Base-by-base conservation (phyloP, 2,797 vertebrate genomes). In the Chaetodon trifasciatus region DNA sequence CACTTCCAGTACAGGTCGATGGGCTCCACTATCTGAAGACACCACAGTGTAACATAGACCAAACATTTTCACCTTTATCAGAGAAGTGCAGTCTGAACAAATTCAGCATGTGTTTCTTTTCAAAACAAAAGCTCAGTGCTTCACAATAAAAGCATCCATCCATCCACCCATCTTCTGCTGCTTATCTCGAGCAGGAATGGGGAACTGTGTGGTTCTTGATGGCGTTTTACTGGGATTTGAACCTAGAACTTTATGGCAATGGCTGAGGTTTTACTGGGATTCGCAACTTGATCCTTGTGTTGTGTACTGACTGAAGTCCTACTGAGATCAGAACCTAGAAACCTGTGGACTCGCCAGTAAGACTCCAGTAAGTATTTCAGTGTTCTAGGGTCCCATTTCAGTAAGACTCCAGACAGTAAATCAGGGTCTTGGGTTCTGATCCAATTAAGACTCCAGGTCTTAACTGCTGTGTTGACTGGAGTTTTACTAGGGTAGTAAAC, bases 1-100 rank as follows among this genome's bases (percentile, higher is more conserved):
- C 96, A 97, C 85, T 97, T 97, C 94, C 94, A 93, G 47, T 89
- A 95, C 8, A 98, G 8, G 0, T 98, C 97, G 11, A 91, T 76
- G 0, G 98, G 92, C 79, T 99, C 98, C 2, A 99, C 93, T 8
- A 95, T 91, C 98, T 99, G 85, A 10, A 70, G 24, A 37, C 32
- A 85, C 24, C 64, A 53, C 19, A 35, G n/a, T 10, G 21, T 8
- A 46, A 57, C 3, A 28, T 5, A 21, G 32, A 9, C 23, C 21
- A 37, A 46, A 9, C 7, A 13, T n/a, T 23, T 23, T 42, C 32
- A 58, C 32, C 56, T 32, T 32, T 2, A 37, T 58, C 9, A 60
- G 13, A 17, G 46, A 40, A 40, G 8, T 3, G 28, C 55, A 21
- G 32, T 58, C 32, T 19, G 42, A 32, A 56, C 15, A 21, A 37